These are phyloP conservation scores for Platycercus adscitus DNA, from an alignment of 2,113 vertebrate species.

Conservation along the genomic window DNA sequence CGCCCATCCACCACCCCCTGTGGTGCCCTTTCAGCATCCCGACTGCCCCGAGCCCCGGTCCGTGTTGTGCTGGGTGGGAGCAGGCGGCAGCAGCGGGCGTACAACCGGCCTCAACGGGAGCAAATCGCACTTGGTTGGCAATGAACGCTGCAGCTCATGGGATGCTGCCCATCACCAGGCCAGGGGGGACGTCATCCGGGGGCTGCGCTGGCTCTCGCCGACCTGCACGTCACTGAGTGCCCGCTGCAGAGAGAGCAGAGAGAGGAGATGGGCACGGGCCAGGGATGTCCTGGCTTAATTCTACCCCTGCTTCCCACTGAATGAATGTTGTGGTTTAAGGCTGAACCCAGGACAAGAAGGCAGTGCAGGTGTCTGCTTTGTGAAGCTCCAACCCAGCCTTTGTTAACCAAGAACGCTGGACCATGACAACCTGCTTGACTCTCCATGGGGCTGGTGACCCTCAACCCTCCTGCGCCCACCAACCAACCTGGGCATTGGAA, in stretches of 20 bases:
- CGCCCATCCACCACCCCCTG: not conserved
- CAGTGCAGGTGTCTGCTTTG: not conserved
- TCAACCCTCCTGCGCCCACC: not conserved
- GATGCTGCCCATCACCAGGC: conserved; percentile 83
- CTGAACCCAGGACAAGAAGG: too few species aligned
- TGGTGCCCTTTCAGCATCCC: not conserved
- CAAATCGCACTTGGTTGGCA: conserved; percentile 63
- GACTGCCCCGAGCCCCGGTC: not conserved
- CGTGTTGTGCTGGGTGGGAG: not conserved
- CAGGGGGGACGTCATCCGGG: conserved; percentile 87
- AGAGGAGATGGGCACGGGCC: not conserved
- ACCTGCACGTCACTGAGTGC: conserved; percentile 88
- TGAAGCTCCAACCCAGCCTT: not conserved
- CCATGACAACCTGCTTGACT: not conserved
- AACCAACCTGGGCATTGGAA: rapidly evolving
- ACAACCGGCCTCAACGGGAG: not conserved
- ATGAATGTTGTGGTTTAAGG: too few species aligned
- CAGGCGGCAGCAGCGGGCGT: conserved; percentile 16
- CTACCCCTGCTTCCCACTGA: rapidly evolving
- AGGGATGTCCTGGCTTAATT: not conserved
- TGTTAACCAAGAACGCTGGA: rapidly evolving
- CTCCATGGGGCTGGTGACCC: not conserved
- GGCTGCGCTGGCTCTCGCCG: conserved; percentile 85
- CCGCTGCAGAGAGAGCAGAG: conserved; percentile 75
- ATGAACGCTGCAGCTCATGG: not conserved